phyloP scores from a whole-genome alignment of 2,888 invertebrate genomes.

The Plagiodera versicolora region DNA sequence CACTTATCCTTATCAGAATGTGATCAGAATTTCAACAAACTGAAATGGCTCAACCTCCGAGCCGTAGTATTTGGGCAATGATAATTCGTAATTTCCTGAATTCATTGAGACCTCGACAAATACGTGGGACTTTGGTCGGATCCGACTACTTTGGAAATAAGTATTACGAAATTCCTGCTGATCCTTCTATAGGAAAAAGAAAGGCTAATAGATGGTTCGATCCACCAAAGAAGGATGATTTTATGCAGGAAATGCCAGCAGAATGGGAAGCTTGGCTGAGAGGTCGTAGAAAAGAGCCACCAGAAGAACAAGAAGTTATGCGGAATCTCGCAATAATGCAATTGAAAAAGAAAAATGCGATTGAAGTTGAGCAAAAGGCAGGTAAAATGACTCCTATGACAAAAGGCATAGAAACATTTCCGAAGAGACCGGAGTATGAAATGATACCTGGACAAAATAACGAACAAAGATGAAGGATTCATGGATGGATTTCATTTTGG shows the following conservation, averaged over 20 bases:
- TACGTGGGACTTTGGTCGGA: conserved; percentile 63
- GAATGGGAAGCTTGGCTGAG: conserved; percentile 91
- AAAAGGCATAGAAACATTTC: conserved; percentile 53
- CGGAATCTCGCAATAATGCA: conserved; percentile 71
- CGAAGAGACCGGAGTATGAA: conserved; percentile 60
- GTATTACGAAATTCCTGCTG: conserved; percentile 76
- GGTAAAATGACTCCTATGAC: conserved; percentile 56
- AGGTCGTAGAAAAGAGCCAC: conserved; percentile 61
- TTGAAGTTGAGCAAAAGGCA: conserved; percentile 65
- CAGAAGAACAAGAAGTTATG: conserved; percentile 72
- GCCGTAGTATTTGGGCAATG: conserved; percentile 50
- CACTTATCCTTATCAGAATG: no score
- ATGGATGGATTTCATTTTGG: no score
- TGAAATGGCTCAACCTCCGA: conserved; percentile 43
- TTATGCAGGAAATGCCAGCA: conserved; percentile 74
- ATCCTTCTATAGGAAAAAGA: conserved; percentile 66
- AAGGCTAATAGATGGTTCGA: conserved; percentile 73
- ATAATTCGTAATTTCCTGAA: conserved; percentile 65
- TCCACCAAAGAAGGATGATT: conserved; percentile 65
- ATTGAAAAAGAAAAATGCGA: conserved; percentile 75
- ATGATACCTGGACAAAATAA: conserved; percentile 52
- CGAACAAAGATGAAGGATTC: no score
- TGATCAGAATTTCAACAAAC: no score
- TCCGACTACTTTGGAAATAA: conserved; percentile 80
- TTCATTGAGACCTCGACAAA: conserved; percentile 62